Percentiles rank a stretch among this genome's conserved stretches.
Evolutionary conservation across 2,113 vertebrate species (phyloP).

Genomic region (Cyanocitta stelleri): DNA sequence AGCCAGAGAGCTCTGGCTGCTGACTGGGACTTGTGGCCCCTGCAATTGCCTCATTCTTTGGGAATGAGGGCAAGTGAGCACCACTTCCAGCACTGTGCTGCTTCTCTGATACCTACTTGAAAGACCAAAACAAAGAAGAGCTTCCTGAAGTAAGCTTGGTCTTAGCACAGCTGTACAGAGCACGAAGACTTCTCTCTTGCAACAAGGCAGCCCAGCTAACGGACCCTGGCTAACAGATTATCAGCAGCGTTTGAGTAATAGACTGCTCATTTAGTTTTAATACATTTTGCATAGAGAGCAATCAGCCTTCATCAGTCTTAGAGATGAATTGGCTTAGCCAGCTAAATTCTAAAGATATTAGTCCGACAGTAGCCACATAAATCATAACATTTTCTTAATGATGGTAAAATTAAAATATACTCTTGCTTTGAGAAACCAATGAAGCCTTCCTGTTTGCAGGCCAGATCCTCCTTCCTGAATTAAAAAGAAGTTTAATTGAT

Average conservation of each 20-base stretch:
- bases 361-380: slow-evolving; percentile 86
- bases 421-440: slow-evolving; percentile 70
- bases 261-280: slow-evolving; percentile 97
- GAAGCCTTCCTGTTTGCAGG: slow-evolving; percentile 68
- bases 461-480: slow-evolving; percentile 59
- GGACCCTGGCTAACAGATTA: slow-evolving; percentile 90
- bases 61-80: neutral
- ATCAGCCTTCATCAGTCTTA: slow-evolving; percentile 93
- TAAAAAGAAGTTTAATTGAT: slow-evolving; percentile 69
- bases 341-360: slow-evolving; percentile 92
- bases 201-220: slow-evolving; percentile 84
- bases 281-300: slow-evolving; percentile 96
- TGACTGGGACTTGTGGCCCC: neutral
- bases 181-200: slow-evolving; percentile 16
- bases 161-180: neutral
- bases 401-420: slow-evolving; percentile 85
- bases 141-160: neutral
- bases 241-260: slow-evolving; percentile 89
- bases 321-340: slow-evolving; percentile 90
- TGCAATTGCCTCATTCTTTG: neutral
- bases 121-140: neutral
- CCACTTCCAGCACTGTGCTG: neutral
- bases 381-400: slow-evolving; percentile 92
- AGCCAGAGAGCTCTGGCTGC: neutral
- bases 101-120: neutral